Evolutionary conservation across 2,113 vertebrate genomes (phyloP).

Genomic region (Chaenogobius annularis): DNA sequence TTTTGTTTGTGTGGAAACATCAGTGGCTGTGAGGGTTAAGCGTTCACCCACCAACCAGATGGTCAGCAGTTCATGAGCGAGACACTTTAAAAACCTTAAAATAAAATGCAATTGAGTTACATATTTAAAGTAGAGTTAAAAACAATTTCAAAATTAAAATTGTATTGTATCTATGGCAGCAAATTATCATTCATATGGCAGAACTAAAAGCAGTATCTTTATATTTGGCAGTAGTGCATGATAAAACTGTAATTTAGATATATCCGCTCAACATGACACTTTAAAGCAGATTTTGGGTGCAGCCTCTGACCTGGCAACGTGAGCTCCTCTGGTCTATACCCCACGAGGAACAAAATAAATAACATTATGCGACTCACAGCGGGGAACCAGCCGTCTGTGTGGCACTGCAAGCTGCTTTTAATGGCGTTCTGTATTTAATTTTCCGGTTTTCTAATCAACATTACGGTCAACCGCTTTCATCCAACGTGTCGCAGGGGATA

Average conservation of each 20-base stretch:
- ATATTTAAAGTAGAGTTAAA: no score
- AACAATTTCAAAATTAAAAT: no score
- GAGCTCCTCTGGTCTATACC: neutral
- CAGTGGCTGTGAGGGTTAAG: neutral
- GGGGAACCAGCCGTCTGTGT: conserved; percentile 2
- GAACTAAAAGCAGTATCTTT: neutral
- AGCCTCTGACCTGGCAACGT: neutral
- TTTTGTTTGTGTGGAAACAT: no score
- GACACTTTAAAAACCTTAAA: no score
- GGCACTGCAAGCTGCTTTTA: conserved; percentile 11
- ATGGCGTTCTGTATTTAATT: conserved; percentile 23
- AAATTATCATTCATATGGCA: no score
- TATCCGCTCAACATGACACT: neutral
- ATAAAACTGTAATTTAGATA: neutral
- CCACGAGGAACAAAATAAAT: conserved; percentile 1
- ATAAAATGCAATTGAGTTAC: no score
- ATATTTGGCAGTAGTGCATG: neutral
- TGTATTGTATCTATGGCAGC: no score
- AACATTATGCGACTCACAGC: conserved; percentile 3
- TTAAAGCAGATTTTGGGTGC: neutral
- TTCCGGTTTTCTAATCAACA: conserved; percentile 17
- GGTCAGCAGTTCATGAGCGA: no score
- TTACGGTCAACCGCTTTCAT: conserved; percentile 23
- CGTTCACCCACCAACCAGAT: no score
- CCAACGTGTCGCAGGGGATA: conserved; percentile 28